Evolutionary conservation across 2,113 vertebrate species (phyloP).

Genomic region (Brachyhypopomus occidentalis): DNA sequence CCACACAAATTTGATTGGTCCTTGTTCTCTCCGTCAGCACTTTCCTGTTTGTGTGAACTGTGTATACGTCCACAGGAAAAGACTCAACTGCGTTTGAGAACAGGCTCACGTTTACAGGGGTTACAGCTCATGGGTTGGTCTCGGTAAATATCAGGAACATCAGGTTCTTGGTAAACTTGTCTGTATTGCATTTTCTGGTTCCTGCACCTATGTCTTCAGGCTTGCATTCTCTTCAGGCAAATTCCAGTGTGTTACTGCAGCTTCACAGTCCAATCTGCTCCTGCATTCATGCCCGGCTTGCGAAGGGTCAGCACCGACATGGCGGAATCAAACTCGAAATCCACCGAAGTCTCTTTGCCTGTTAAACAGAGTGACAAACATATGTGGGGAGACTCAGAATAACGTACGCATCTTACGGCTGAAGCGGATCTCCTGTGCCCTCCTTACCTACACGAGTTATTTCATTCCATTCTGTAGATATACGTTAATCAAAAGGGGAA

Average conservation of each 20-base stretch:
- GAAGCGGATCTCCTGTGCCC: background rate
- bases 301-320: constrained; percentile 82
- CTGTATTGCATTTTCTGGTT: background rate
- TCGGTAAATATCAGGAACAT: constrained; percentile 9
- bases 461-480: background rate
- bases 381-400: background rate
- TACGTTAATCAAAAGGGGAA: background rate
- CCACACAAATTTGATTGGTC: background rate
- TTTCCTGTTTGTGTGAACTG: constrained; percentile 6
- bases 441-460: background rate
- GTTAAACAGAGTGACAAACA: constrained; percentile 57
- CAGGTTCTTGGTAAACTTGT: constrained; percentile 11
- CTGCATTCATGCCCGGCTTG: constrained; percentile 84
- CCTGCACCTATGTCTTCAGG: background rate
- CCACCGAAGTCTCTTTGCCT: constrained; percentile 73
- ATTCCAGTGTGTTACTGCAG: constrained; percentile 72
- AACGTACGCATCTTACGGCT: background rate
- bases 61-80: background rate
- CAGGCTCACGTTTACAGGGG: constrained; percentile 16
- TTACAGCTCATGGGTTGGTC: constrained; percentile 19
- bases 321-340: constrained; percentile 82
- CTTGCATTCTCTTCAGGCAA: background rate
- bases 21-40: too few relatives aligned
- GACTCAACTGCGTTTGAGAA: constrained; percentile 54
- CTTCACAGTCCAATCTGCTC: constrained; percentile 79